Base-by-base conservation (phyloP, 2,797 vertebrate species). In the Aeoliscus strigatus region DNA sequence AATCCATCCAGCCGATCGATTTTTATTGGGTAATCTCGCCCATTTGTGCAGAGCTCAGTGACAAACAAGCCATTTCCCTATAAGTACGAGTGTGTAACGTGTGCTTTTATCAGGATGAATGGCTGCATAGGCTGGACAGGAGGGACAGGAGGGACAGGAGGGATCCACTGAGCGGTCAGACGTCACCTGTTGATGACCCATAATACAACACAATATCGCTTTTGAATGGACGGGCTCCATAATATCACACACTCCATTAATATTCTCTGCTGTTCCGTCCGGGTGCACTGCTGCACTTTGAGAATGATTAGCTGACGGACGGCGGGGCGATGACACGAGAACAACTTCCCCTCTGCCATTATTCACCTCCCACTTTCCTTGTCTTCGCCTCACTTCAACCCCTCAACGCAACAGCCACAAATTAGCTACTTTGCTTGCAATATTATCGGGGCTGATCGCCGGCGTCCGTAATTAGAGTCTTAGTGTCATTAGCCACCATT, bases 361-460 rank as follows among this genome's bases (percentile, higher is more conserved):
- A 12, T 1, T 32, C 13, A 9, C 24, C 46, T 29, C 34, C 35
- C 27, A 27, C 11, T 81, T 27, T 33, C 38, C 14, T 51, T 71
- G 61, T 34, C 66, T 67, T 70, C 27, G 27, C 86, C 71, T 70
- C 64, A 66, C 71, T 46, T 73, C 70, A 60, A 74, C 67, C 72
- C 75, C 77, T 83, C 72, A 75, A 75, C 89, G 90, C 88, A 89
- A 91, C 90, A 89, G 87, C 88, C 82, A 90, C 85, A 91, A 92
- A 96, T 94, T 91, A 94, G 89, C 92, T 89, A 92, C 90, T 94
- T 91, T 90, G 86, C 90, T 90, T 83, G 88, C 89, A 91, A 91
- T 92, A 93, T 94, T 90, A 93, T 93, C 91, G 90, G 88, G 90
- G 89, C 88, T 89, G 89, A 92, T 90, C 88, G 88, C 85, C 82